Evolutionary conservation across 2,113 vertebrate species (phyloP), one percentile per base, ranked within the genome.

Genomic region (Macquaria ambigua): DNA sequence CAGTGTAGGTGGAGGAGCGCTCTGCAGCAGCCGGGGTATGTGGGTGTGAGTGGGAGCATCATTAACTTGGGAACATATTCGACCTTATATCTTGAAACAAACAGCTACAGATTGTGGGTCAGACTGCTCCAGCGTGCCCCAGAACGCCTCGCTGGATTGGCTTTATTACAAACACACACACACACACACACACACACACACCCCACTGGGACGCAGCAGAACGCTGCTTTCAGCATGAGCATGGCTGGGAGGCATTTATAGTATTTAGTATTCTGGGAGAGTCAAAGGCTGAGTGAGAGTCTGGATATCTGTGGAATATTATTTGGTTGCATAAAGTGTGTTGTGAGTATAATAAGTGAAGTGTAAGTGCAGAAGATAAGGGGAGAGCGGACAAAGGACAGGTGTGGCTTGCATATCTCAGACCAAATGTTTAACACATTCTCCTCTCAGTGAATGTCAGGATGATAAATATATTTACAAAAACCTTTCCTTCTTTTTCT

Each of bases 371-470:
- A 80, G 61, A 28, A 64, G 43, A 82, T 79, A 77, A 71, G 74
- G 18, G 64, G 28, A 76, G 20, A 31, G 67, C 73, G 86, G 63
- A 91, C 79, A 90, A 87, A 75, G 62, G 66, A 55, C 3, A 86
- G 68, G 78, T 76, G 73, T 77, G 86, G 55, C 34, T 79, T 43
- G 4, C 25, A 0, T 72, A 56, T 62, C 58, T 70, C 50, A 70
- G 39, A 68, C 46, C 59, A 69, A 85, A 77, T 72, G 67, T 76
- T 87, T 41, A 76, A 82, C 64, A 84, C 21, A 48, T 34, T 67
- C 66, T 71, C 16, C 21, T 59, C 77, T 34, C 21, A 48, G 62
- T 73, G 9, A 82, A 21, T 39, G 70, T 25, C n/a, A 28, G 16
- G 23, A 67, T 79, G 48, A 58, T 23, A 52, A 53, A 82, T 50